Conservation (phyloP, 2,113 vertebrate genomes). For the Hylia prasina region DNA sequence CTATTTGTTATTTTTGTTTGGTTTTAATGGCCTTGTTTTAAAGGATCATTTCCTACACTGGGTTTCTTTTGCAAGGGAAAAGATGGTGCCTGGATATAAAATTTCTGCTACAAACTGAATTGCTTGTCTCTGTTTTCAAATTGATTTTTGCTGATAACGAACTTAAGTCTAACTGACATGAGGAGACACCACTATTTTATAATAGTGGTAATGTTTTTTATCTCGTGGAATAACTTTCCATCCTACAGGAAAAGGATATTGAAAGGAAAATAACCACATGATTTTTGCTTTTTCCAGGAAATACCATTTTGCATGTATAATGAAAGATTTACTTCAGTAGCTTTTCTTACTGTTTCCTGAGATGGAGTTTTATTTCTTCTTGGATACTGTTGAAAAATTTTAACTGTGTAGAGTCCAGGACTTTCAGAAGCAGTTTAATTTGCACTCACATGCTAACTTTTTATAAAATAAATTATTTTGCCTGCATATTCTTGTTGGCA, state of each 20-base stretch:
- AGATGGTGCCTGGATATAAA: neutral
- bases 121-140: neutral
- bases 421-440: neutral
- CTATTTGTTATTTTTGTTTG: neutral
- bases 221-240: neutral
- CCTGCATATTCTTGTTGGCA: neutral
- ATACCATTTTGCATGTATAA: neutral
- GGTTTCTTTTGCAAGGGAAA: neutral
- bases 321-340: neutral
- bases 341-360: neutral
- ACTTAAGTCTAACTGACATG: neutral
- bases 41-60: neutral
- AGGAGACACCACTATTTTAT: neutral
- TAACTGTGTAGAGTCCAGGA: neutral
- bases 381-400: neutral
- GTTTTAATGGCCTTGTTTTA: neutral
- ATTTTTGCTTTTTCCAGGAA: neutral
- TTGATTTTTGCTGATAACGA: neutral
- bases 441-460: neutral
- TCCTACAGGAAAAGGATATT: neutral
- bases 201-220: neutral
- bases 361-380: neutral
- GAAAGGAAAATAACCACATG: neutral
- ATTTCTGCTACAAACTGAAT: neutral
- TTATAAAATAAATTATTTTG: neutral